Evolutionary conservation across 2,113 vertebrate genomes (phyloP), one percentile per base, ranked within the genome.

Genomic region (Pteruthius melanotis): DNA sequence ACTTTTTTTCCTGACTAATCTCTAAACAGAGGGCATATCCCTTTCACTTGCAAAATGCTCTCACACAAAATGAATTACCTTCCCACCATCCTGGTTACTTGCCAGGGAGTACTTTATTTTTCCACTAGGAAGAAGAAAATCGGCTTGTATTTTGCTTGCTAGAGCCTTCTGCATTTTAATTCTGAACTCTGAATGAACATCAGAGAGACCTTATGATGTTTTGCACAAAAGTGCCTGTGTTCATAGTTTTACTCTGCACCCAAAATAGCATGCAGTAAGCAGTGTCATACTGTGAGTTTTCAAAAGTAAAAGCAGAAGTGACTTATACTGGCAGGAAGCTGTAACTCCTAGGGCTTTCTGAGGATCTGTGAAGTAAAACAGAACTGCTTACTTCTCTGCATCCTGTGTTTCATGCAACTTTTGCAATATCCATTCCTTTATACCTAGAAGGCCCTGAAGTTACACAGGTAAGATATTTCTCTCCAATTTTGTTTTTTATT

Each of bases 201-300:
- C 97, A 97, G 97, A 97, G 95, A 87, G 95, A 94, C 98, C 92
- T 98, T 97, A 98, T 98, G 97, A 97, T 97, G 97, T 94, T 96
- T 93, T 86, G 82, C 97, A 99, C 99, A 99, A 99, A 99, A 98
- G 98, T 93, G 94, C 96, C 98, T 98, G 98, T 99, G 99, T 99
- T 98, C 98, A 71, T 97, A 98, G 97, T 98, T 98, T 97, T 93
- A 95, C 96, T 91, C 97, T 97, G 97, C 94, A 97, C 97, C 95
- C 95, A 97, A 98, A 98, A 98, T 98, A 98, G 97, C 96, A 79
- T 13, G 66, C 96, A 97, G 83, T 87, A 65, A 95, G 97, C 97
- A 97, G 87, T 84, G 96, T 97, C 97, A 96, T 88, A 96, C 93
- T 97, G 94, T 87, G 92, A 96, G 87, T 90, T 96, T 96, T 95